Conservation (phyloP, 2,113 vertebrate species). For the Eolophus roseicapilla region DNA sequence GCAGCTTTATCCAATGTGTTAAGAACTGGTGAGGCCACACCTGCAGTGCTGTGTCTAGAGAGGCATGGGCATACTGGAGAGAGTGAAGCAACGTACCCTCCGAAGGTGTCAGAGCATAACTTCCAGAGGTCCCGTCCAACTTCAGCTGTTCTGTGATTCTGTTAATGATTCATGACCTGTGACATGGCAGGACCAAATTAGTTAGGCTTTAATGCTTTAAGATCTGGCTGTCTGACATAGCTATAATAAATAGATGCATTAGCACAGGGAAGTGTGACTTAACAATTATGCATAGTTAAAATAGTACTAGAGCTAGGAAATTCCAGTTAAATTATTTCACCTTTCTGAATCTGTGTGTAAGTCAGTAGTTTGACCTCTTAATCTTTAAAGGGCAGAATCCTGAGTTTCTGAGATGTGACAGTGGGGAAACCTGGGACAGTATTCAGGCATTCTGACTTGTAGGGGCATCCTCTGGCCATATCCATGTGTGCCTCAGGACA, state of each 20-base stretch:
- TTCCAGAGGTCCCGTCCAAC: not conserved
- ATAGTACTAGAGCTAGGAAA: not conserved
- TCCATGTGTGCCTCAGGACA: fast-evolving
- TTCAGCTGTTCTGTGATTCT: not conserved
- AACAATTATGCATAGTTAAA: not conserved
- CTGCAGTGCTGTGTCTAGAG: too few species aligned
- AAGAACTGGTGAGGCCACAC: not conserved
- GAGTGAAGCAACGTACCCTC: not conserved
- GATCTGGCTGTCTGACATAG: not conserved
- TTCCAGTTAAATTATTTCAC: not conserved
- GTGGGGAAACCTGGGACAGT: not conserved
- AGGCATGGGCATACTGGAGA: fast-evolving
- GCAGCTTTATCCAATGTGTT: not conserved
- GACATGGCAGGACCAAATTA: constrained; percentile 9
- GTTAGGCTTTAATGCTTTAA: constrained; percentile 19
- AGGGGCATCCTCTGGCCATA: not conserved
- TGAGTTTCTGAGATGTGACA: not conserved
- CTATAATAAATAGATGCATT: not conserved
- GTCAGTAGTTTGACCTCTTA: not conserved
- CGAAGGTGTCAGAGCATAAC: not conserved
- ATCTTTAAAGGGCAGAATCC: not conserved
- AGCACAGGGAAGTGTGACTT: not conserved
- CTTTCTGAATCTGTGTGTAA: too few species aligned
- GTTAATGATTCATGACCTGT: constrained; percentile 48
- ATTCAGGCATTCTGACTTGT: fast-evolving